Percentiles rank a stretch among this genome's conserved stretches.
phyloP scores from a whole-genome alignment of 2,797 vertebrate genomes.

The Phoebastria nigripes region DNA sequence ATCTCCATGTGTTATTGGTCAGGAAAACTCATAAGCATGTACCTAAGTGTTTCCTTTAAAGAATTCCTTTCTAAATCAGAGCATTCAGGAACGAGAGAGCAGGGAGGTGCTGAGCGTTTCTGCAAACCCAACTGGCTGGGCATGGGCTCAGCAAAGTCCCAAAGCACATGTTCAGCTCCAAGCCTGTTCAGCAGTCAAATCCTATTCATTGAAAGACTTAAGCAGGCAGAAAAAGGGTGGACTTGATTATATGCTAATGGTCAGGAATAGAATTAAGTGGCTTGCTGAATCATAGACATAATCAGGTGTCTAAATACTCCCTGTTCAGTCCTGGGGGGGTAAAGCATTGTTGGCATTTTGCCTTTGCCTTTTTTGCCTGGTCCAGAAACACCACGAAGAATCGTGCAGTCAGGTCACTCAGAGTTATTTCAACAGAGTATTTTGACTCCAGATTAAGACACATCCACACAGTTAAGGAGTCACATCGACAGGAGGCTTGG shows the following conservation, averaged over 20 bases:
- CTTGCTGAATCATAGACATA: fast-evolving
- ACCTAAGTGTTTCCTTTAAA: neutral
- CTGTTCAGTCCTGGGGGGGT: neutral
- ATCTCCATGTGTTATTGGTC: neutral
- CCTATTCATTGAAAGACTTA: neutral
- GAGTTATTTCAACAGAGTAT: neutral
- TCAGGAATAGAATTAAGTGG: neutral
- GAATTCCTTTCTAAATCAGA: neutral
- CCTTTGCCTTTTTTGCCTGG: neutral
- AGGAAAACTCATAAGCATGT: neutral
- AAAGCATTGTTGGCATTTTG: neutral
- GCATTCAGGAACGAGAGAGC: neutral
- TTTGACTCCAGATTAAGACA: neutral
- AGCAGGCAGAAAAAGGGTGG: neutral
- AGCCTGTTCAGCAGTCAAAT: neutral
- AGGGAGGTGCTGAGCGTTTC: neutral
- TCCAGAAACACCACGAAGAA: neutral
- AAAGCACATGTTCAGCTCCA: neutral
- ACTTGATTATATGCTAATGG: neutral
- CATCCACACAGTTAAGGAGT: neutral
- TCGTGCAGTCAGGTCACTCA: neutral
- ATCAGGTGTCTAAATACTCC: neutral
- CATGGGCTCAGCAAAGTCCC: neutral
- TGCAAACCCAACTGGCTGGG: neutral
- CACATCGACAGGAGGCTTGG: fast-evolving